phyloP scores from a whole-genome alignment of 2,797 vertebrate genomes.

The Aldrovandia affinis region DNA sequence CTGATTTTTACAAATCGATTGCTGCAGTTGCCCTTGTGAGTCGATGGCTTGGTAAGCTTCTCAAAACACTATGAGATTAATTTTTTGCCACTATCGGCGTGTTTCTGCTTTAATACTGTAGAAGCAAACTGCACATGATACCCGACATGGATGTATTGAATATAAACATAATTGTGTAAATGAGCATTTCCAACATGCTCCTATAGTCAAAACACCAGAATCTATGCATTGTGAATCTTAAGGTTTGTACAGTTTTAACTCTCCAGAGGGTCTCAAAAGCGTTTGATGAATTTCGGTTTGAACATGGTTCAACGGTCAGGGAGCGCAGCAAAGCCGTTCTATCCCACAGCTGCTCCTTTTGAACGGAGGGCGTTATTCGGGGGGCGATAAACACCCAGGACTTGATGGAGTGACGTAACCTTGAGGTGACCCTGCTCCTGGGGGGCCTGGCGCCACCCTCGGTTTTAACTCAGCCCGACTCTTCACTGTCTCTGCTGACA shows the following conservation, averaged over 20 bases:
- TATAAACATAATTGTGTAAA: neutral
- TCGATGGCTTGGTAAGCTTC: neutral
- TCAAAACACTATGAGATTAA: neutral
- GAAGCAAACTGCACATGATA: neutral
- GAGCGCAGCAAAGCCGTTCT: neutral
- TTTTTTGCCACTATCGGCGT: neutral
- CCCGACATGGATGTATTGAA: neutral
- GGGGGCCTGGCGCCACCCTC: neutral
- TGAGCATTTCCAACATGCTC: neutral
- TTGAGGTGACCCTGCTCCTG: neutral
- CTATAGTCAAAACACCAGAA: neutral
- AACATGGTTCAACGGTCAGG: neutral
- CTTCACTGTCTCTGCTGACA: constrained; percentile 7
- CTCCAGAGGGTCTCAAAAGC: neutral
- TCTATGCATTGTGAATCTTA: neutral
- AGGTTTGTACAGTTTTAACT: neutral
- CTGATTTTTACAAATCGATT: neutral
- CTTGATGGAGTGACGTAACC: constrained; percentile 10
- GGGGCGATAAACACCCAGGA: neutral
- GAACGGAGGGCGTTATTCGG: neutral
- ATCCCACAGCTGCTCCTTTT: neutral
- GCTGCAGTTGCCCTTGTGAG: no score
- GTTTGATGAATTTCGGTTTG: neutral
- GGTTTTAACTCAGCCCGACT: neutral
- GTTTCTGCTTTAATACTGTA: neutral